Percentiles rank a stretch among this genome's conserved stretches.
Conservation (phyloP, 2,113 vertebrate genomes). For the Acrocephalus kingi region DNA sequence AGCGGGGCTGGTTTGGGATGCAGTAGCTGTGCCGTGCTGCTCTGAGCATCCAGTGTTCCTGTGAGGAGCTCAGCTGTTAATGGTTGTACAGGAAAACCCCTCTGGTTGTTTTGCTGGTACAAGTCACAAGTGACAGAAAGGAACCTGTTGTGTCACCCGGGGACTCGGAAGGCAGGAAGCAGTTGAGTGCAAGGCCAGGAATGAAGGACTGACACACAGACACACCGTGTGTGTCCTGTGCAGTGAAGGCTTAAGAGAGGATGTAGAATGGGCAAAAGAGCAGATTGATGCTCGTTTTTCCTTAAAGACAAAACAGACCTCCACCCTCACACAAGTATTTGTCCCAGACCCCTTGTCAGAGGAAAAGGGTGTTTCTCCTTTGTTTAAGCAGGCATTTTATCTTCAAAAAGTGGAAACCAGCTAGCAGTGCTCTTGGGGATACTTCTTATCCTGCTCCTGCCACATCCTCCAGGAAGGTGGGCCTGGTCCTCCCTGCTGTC, state of each 20-base stretch:
- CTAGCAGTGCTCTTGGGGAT: neutral
- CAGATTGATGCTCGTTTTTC: accelerated
- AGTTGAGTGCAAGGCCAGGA: neutral
- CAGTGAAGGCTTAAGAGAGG: neutral
- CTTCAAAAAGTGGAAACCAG: neutral
- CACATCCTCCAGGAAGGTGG: neutral
- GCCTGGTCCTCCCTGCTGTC: neutral
- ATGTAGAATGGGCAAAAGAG: neutral
- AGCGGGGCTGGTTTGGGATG: no score
- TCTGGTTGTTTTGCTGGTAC: neutral
- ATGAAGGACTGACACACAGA: neutral
- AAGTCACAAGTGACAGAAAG: neutral
- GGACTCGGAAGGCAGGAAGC: neutral
- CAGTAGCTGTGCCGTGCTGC: neutral
- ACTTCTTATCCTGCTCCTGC: neutral
- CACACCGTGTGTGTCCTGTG: accelerated
- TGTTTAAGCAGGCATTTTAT: neutral
- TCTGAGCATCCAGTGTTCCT: neutral
- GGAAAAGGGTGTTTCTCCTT: neutral
- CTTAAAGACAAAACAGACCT: neutral
- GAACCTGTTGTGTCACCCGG: accelerated
- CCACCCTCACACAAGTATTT: neutral
- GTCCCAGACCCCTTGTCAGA: neutral
- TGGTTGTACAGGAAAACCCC: neutral
- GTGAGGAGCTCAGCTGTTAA: neutral